phyloP scores from a whole-genome alignment of 2,797 vertebrate genomes.

The Peromyscus attwateri region DNA sequence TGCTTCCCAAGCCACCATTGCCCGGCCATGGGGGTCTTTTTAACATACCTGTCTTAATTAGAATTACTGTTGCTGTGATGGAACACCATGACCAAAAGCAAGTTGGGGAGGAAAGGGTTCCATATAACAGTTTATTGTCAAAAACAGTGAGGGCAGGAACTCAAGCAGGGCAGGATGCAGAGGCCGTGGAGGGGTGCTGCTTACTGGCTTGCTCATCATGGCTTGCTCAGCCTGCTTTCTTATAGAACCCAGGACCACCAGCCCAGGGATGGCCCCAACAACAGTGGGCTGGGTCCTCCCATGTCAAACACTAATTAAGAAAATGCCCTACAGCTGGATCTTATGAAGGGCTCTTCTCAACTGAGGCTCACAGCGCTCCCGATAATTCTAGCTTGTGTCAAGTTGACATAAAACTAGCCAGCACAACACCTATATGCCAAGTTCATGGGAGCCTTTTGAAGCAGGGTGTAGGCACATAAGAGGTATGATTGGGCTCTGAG shows the following conservation, averaged over 20 bases:
- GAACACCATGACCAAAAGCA: not conserved
- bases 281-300: not conserved
- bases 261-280: not conserved
- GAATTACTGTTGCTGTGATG: not conserved
- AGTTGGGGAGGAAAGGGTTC: not conserved
- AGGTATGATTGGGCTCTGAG: not conserved
- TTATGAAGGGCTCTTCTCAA: not conserved
- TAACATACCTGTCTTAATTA: not conserved
- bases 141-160: not conserved
- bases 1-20: not conserved
- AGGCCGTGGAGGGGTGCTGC: not conserved
- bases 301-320: not conserved
- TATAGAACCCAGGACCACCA: not conserved
- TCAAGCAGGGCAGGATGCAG: not conserved
- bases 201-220: not conserved
- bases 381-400: not conserved
- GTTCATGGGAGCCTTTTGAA: slow-evolving; percentile 25
- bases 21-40: slow-evolving; percentile 19
- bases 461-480: not conserved
- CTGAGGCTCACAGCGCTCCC: not conserved
- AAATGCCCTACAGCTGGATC: not conserved
- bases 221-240: not conserved
- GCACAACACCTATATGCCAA: not conserved
- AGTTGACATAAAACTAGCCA: not conserved
- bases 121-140: not conserved